Percentiles rank a stretch among this genome's conserved stretches.
phyloP scores from a whole-genome alignment of 1,140 invertebrate species.

The Calephelis nemesis region DNA sequence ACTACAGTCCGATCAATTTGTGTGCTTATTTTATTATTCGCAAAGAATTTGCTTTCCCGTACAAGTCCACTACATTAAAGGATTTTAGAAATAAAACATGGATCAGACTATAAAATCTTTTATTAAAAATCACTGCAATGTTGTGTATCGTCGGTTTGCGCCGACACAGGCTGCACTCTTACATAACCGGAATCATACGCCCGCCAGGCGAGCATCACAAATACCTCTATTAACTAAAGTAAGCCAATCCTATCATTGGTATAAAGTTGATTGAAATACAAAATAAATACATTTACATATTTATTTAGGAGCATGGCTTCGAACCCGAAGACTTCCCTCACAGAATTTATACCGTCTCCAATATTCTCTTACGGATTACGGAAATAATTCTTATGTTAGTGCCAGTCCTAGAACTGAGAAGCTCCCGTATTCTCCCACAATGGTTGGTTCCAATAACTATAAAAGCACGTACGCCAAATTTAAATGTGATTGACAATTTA shows the following conservation, averaged over 20 bases:
- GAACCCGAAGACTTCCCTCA: slow-evolving; percentile 18
- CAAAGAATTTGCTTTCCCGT: too few species aligned
- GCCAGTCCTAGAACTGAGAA: slow-evolving; percentile 44
- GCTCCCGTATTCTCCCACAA: neutral
- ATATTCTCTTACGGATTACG: slow-evolving; percentile 14
- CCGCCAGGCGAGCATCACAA: slow-evolving; percentile 27
- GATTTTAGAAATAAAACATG: slow-evolving; percentile 15
- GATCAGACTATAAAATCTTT: slow-evolving; percentile 72
- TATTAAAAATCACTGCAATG: slow-evolving; percentile 74
- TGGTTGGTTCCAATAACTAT: too few species aligned
- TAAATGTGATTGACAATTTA: too few species aligned
- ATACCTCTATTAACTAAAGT: slow-evolving; percentile 50
- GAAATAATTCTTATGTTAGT: slow-evolving; percentile 48
- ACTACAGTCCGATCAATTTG: too few species aligned
- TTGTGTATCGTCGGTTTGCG: slow-evolving; percentile 43
- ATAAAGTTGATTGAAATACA: slow-evolving; percentile 46
- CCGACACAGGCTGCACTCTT: slow-evolving; percentile 46
- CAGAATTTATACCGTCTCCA: slow-evolving; percentile 17
- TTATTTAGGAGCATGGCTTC: slow-evolving; percentile 22
- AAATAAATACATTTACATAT: slow-evolving; percentile 68
- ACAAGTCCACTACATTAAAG: too few species aligned
- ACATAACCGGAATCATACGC: slow-evolving; percentile 50
- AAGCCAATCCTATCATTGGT: slow-evolving; percentile 52
- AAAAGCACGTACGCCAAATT: too few species aligned
- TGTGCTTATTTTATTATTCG: too few species aligned